These are phyloP conservation scores for Herpailurus yagouaroundi DNA, from an alignment of 2,113 vertebrate species.

Conservation along the genomic window DNA sequence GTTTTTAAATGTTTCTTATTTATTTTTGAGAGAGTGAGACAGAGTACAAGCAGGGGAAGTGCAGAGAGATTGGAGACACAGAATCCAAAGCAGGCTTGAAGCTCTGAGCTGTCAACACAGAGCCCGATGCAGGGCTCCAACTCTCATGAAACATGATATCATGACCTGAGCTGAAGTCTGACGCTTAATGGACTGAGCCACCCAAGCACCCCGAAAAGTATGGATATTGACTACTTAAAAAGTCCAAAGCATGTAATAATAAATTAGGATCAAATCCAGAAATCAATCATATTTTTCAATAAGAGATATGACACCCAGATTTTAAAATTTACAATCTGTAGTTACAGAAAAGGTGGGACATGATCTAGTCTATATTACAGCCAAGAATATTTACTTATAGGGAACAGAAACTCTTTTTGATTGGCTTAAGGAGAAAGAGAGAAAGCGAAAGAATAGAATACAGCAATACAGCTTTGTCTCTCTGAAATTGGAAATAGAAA, in stretches of 20 bases:
- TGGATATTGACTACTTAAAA: neutral
- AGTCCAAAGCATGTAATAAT: neutral
- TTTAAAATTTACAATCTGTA: neutral
- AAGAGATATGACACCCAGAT: neutral
- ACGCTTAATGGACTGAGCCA: no score
- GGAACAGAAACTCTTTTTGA: neutral
- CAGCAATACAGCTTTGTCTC: neutral
- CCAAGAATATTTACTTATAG: neutral
- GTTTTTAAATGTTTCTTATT: no score
- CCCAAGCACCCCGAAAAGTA: neutral
- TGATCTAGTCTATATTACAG: neutral
- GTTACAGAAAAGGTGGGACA: neutral
- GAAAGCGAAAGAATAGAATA: neutral
- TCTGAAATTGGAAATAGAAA: neutral
- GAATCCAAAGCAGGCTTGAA: no score
- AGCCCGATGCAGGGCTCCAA: no score
- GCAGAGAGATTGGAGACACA: no score
- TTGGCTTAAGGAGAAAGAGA: neutral
- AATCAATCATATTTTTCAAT: neutral
- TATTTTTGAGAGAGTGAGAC: no score
- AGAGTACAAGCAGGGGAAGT: no score
- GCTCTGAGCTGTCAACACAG: no score
- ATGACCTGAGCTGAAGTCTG: no score
- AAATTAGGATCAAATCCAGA: neutral
- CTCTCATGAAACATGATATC: no score